Conservation (phyloP, 2,888 invertebrate genomes). For the Nemurella pictetii region DNA sequence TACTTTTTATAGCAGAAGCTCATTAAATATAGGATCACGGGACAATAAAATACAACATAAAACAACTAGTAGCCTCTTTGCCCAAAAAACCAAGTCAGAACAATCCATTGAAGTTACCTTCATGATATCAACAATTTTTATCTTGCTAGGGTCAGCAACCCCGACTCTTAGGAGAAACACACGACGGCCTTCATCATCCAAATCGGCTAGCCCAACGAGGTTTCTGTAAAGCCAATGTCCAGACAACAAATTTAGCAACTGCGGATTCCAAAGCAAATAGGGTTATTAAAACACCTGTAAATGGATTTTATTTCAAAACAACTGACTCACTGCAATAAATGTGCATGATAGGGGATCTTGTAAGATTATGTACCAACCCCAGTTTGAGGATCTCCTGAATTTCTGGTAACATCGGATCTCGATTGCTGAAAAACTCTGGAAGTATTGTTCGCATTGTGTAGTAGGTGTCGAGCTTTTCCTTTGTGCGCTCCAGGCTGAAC, state of each 20-base stretch:
- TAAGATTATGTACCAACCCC: conserved; percentile 61
- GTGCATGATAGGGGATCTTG: too few species aligned
- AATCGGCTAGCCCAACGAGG: conserved; percentile 43
- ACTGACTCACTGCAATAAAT: too few species aligned
- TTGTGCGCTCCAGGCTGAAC: conserved; percentile 83
- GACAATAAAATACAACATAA: too few species aligned
- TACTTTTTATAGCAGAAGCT: too few species aligned
- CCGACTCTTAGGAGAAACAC: conserved; percentile 59
- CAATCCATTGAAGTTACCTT: conserved; percentile 48
- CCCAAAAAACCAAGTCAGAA: too few species aligned
- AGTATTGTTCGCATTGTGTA: conserved; percentile 82
- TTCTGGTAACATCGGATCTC: conserved; percentile 73
- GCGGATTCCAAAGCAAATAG: neutral
- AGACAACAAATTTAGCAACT: neutral
- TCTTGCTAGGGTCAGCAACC: conserved; percentile 54
- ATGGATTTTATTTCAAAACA: neutral
- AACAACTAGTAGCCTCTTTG: too few species aligned
- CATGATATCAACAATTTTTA: conserved; percentile 56
- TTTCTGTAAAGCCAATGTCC: neutral
- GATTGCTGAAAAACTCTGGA: conserved; percentile 79
- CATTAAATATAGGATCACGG: too few species aligned
- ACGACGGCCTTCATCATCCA: conserved; percentile 55
- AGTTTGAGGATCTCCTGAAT: conserved; percentile 67
- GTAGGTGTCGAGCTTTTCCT: conserved; percentile 84
- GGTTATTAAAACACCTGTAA: neutral